Percentiles rank a stretch among this genome's conserved stretches.
These are phyloP conservation scores for Ryuthela nishihirai DNA, from an alignment of 2,888 invertebrate genomes.

Conservation along the genomic window DNA sequence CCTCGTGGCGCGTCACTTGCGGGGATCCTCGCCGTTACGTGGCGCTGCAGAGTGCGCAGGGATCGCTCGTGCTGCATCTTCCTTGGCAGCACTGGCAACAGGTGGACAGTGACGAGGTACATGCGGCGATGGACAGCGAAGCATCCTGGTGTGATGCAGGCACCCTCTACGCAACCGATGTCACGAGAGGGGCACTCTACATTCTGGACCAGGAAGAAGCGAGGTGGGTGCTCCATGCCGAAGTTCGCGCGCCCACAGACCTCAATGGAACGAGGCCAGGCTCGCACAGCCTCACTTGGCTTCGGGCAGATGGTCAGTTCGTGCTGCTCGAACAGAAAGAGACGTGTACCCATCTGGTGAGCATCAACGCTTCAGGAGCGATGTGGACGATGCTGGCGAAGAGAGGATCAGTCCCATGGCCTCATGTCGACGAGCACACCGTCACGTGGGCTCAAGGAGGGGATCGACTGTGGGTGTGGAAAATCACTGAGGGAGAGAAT, in stretches of 20 bases:
- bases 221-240: slow-evolving; percentile 14
- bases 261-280: slow-evolving; percentile 20
- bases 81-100: slow-evolving; percentile 32
- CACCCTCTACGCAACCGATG: slow-evolving; percentile 15
- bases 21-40: slow-evolving; percentile 20
- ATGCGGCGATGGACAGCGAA: slow-evolving; percentile 18
- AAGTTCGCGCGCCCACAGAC: slow-evolving; percentile 9
- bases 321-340: slow-evolving; percentile 20
- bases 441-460: slow-evolving; percentile 17
- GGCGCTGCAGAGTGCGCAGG: slow-evolving; percentile 12
- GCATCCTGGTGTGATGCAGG: slow-evolving; percentile 22
- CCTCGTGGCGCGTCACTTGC: slow-evolving; percentile 30
- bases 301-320: slow-evolving; percentile 9
- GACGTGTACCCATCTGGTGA: slow-evolving; percentile 13
- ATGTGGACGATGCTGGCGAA: slow-evolving; percentile 14
- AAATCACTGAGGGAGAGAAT: slow-evolving; percentile 5
- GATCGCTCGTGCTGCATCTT: slow-evolving; percentile 15
- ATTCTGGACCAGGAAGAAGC: slow-evolving; percentile 21
- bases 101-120: slow-evolving; percentile 26
- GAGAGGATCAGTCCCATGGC: slow-evolving; percentile 10
- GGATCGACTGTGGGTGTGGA: slow-evolving; percentile 30
- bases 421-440: slow-evolving; percentile 12
- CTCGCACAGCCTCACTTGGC: slow-evolving; percentile 14
- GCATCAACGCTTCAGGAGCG: slow-evolving; percentile 20
- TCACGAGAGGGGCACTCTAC: slow-evolving; percentile 18